phyloP scores from a whole-genome alignment of 2,113 vertebrate species.

The Propithecus coquereli region DNA sequence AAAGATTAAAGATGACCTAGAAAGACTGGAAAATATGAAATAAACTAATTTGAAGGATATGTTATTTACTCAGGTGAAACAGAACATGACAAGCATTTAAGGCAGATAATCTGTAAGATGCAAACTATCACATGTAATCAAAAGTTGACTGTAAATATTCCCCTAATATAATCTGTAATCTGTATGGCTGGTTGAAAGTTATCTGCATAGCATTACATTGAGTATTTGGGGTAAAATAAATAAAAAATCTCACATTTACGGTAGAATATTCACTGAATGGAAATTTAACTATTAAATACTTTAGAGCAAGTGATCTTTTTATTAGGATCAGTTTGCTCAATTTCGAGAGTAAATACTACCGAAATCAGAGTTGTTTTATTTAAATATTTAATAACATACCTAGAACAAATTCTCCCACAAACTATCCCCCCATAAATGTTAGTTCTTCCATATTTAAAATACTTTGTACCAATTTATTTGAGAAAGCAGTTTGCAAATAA shows the following conservation, averaged over 20 bases:
- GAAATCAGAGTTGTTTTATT: neutral
- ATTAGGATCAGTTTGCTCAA: neutral
- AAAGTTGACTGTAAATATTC: slow-evolving; percentile 14
- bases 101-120: neutral
- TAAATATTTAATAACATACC: neutral
- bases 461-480: neutral
- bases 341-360: neutral
- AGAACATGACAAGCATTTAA: neutral
- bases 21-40: neutral
- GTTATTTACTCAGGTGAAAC: slow-evolving; percentile 16
- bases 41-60: neutral
- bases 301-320: neutral
- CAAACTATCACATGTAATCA: neutral
- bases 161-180: neutral
- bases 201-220: neutral
- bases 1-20: neutral
- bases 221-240: neutral
- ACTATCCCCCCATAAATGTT: neutral
- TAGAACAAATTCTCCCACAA: neutral
- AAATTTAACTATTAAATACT: slow-evolving; percentile 14
- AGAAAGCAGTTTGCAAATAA: neutral
- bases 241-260: neutral
- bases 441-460: neutral
- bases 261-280: neutral
- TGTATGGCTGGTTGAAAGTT: neutral